Evolutionary conservation across 1,140 invertebrate species (phyloP).

Genomic region (Cydia pomonella): DNA sequence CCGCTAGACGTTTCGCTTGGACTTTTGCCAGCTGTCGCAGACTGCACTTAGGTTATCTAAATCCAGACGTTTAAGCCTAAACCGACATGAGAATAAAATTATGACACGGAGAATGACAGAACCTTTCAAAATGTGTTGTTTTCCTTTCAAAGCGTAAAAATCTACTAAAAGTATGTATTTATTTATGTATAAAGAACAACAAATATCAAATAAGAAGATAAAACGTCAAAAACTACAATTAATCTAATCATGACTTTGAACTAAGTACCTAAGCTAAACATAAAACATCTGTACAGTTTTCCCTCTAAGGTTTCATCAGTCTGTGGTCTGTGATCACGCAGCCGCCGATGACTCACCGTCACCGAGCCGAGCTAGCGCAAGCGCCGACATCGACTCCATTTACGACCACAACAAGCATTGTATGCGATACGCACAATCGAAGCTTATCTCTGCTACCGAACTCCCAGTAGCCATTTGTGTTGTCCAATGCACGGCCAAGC

Average conservation of each 20-base stretch:
- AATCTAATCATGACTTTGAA: too few relatives aligned
- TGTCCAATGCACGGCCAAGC: not conserved
- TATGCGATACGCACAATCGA: constrained; percentile 31
- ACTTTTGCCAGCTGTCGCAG: not conserved
- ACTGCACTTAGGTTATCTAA: constrained; percentile 8
- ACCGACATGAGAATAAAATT: not conserved
- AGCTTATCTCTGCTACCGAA: constrained; percentile 24
- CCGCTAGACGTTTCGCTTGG: not conserved
- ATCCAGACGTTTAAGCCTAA: not conserved
- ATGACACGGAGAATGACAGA: not conserved
- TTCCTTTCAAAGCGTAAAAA: too few relatives aligned
- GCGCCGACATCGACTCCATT: constrained; percentile 27
- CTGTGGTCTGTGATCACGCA: constrained; percentile 25
- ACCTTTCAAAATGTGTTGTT: too few relatives aligned
- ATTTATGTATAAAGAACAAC: too few relatives aligned
- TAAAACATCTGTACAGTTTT: too few relatives aligned
- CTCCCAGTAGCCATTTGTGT: not conserved
- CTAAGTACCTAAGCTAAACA: too few relatives aligned
- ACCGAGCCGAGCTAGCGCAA: not conserved
- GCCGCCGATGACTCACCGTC: constrained; percentile 28
- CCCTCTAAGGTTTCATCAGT: constrained; percentile 16
- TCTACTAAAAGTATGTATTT: too few relatives aligned
- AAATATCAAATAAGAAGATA: too few relatives aligned
- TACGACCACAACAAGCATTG: constrained; percentile 25
- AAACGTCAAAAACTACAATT: too few relatives aligned